Evolutionary conservation across 2,113 vertebrate genomes (phyloP), one percentile per base, ranked within the genome.

Genomic region (Otis tarda): DNA sequence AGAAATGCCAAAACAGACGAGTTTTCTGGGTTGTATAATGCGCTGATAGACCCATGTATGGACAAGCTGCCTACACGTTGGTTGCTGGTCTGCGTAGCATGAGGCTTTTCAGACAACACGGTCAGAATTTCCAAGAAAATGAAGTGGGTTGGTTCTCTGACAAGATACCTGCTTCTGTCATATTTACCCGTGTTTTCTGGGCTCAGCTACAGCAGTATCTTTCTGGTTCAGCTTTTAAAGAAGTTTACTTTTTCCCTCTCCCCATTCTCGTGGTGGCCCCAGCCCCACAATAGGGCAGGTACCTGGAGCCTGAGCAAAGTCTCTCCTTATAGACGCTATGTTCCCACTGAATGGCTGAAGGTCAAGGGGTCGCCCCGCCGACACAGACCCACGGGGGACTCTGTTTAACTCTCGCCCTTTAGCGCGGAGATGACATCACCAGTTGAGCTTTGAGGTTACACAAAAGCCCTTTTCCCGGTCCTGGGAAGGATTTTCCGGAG

Each of bases 381-480:
- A 93, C 80, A 94, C 8, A 0, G 35, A 83, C 90, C 92, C 78
- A 41, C 13, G 14, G 28, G 93, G 59, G 87, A 96, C 87, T 95
- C 77, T 90, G 71, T 28, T 61, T 83, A 93, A 95, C 93, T 92
- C 82, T 65, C 90, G 74, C 59, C 84, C 83, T 86, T 94, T 59
- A 2, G 84, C 82, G 90, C 5, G n/a, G 45, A 75, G 78, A 75
- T 96, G 92, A 96, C 93, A 91, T 81, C 96, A 97, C 82, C 92
- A 95, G 92, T 60, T 80, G 74, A 96, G 89, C 94, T 95, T 15
- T 71, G 60, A 92, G 69, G 50, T 90, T 68, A 59, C 64, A 96
- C 90, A 97, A 97, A 98, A 95, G 86, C 76, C 74, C 91, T 93
- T 93, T 87, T 69, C 94, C 95, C n/a, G 0, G 78, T 91, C 93